Conservation (phyloP, 1,140 invertebrate genomes). For the Trinorchestia longiramus region DNA sequence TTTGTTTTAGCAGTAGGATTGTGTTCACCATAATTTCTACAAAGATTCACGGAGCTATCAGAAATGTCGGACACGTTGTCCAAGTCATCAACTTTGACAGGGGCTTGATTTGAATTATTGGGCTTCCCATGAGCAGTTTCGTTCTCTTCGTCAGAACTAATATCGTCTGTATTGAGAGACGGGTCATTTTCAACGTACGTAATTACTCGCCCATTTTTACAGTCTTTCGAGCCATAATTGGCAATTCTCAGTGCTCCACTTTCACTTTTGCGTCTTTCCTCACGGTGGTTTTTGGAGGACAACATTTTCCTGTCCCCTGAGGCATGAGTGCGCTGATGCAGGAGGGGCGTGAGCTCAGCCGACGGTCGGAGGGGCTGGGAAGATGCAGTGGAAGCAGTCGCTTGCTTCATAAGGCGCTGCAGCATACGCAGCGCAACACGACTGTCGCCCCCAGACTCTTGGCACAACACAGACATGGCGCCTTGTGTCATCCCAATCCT, state of each 20-base stretch:
- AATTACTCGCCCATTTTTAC: neutral
- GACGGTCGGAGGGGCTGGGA: neutral
- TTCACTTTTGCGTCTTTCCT: neutral
- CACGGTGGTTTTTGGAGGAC: neutral
- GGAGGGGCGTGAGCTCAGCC: neutral
- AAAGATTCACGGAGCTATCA: neutral
- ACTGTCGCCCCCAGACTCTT: neutral
- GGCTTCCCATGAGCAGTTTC: neutral
- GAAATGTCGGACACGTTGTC: constrained; percentile 18
- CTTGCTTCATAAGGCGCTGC: neutral
- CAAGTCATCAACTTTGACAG: neutral
- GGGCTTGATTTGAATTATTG: neutral
- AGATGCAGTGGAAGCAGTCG: neutral
- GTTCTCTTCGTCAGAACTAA: constrained; percentile 6
- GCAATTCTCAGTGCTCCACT: constrained; percentile 16
- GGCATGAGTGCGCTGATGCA: neutral
- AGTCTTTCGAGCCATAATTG: constrained; percentile 25
- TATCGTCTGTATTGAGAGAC: constrained; percentile 19
- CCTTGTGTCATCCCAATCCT: constrained; percentile 15
- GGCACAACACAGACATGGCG: constrained; percentile 35
- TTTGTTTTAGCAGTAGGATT: neutral
- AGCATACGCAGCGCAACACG: neutral
- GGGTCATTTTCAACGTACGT: neutral
- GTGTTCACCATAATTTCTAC: neutral
- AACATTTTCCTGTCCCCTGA: neutral